phyloP scores from a whole-genome alignment of 2,113 vertebrate species.

The Cygnus buccinator region DNA sequence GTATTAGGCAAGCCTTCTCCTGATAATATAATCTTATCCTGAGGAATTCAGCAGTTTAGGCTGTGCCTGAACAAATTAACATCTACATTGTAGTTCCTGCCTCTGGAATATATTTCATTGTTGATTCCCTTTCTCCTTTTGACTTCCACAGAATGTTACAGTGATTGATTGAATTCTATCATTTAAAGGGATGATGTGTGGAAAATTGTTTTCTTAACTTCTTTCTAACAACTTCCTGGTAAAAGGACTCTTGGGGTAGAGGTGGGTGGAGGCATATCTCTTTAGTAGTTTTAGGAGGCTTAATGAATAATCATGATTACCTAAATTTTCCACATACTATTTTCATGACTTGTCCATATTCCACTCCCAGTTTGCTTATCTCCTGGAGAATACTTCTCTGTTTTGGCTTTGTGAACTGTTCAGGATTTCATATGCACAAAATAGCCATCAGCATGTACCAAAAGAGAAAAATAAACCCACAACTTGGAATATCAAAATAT shows the following conservation, averaged over 20 bases:
- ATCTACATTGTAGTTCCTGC: neutral
- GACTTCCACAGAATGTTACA: neutral
- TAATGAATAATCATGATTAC: neutral
- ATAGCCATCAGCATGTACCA: neutral
- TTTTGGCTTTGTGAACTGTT: neutral
- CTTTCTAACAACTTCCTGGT: neutral
- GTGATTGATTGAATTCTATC: neutral
- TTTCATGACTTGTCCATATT: neutral
- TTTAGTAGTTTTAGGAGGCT: neutral
- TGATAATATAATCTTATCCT: neutral
- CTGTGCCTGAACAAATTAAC: neutral
- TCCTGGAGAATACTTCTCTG: neutral
- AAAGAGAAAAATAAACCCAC: neutral
- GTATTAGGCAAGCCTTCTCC: neutral
- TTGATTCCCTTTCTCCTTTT: neutral
- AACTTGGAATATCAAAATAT: neutral
- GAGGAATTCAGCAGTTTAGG: neutral
- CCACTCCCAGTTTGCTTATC: accelerated
- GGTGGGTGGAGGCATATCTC: neutral
- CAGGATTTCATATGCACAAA: neutral
- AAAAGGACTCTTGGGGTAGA: neutral
- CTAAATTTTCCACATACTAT: neutral
- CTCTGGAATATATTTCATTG: neutral
- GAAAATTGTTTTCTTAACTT: neutral
- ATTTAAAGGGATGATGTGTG: neutral